phyloP scores from a whole-genome alignment of 2,888 invertebrate genomes.

The Coremacera marginata region DNA sequence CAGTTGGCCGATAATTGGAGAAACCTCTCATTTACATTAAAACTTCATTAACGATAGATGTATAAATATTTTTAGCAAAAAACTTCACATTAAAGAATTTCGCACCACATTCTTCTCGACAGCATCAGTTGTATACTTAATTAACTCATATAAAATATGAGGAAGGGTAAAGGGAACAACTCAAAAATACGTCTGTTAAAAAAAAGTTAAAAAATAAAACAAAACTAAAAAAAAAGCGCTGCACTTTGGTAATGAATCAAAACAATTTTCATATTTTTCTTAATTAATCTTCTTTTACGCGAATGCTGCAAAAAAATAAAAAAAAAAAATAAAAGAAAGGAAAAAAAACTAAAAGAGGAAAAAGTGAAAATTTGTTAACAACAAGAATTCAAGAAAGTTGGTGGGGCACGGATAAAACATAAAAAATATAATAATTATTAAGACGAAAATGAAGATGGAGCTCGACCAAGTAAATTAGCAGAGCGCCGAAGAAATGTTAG shows the following conservation, averaged over 20 bases:
- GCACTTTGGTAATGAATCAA: conserved; percentile 61
- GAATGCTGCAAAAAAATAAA: conserved; percentile 9
- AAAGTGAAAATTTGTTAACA: conserved; percentile 9
- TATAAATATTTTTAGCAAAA: too few species aligned
- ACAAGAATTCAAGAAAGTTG: background rate
- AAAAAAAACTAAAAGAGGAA: conserved; percentile 28
- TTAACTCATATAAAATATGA: conserved; percentile 13
- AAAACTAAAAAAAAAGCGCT: background rate
- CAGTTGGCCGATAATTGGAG: too few species aligned
- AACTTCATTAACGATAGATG: too few species aligned
- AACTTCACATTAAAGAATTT: background rate
- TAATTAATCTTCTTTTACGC: conserved; percentile 64
- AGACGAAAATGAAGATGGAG: background rate
- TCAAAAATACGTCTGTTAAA: background rate
- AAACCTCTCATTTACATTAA: too few species aligned
- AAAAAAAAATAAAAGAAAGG: background rate
- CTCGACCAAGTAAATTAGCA: conserved; percentile 54
- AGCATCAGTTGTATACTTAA: conserved; percentile 31
- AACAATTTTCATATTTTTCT: conserved; percentile 66
- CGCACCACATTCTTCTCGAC: background rate
- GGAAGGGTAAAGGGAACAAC: background rate
- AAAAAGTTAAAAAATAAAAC: background rate
- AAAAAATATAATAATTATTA: background rate
- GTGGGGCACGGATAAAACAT: background rate
- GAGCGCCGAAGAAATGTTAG: conserved; percentile 47